Evolutionary conservation across 2,113 vertebrate genomes (phyloP), one percentile per base, ranked within the genome.

Genomic region (Sander lucioperca): DNA sequence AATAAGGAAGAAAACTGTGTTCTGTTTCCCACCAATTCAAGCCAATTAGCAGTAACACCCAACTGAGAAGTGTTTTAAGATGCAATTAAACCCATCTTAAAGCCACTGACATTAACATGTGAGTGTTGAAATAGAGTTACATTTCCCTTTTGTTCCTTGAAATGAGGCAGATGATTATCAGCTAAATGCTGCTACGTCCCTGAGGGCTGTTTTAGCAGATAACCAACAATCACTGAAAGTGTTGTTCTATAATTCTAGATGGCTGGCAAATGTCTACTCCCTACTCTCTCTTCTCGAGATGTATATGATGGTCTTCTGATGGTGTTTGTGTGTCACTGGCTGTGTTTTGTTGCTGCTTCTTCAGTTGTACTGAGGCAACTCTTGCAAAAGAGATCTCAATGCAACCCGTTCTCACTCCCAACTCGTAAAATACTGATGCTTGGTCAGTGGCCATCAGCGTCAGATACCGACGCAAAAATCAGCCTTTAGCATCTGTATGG

Each of bases 101-200:
- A 74, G 33, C 30, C 45, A 14, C 21, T 74, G 11, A 23, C 23
- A 15, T 23, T 61, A 61, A 27, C 25, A 19, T 66, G 1, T 8
- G 39, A 50, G 23, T 47, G 14, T 14, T 39, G 16, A 39, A 61
- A 5, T 14, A 13, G 11, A 62, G 30, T 54, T 33, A 30, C 53
- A 0, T 25, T 53, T 67, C 39, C 10, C 3, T 50, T 43, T 68
- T 48, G 63, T 68, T n/a, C 12, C 36, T 18, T 2, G 11, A 36
- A 78, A 48, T 33, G 33, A 78, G 62, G 63, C 47, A 6, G 39
- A 50, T 58, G 51, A 71, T 51, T 58, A 51, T 3, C 50, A 23
- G 59, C 14, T 77, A 51, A 64, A 56, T 65, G 66, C 67, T 43
- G 65, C 8, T 27, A 10, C 2, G 43, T 74, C 62, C 74, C 59